Evolutionary conservation across 2,797 vertebrate species (phyloP).

Genomic region (Crypturellus tataupa): DNA sequence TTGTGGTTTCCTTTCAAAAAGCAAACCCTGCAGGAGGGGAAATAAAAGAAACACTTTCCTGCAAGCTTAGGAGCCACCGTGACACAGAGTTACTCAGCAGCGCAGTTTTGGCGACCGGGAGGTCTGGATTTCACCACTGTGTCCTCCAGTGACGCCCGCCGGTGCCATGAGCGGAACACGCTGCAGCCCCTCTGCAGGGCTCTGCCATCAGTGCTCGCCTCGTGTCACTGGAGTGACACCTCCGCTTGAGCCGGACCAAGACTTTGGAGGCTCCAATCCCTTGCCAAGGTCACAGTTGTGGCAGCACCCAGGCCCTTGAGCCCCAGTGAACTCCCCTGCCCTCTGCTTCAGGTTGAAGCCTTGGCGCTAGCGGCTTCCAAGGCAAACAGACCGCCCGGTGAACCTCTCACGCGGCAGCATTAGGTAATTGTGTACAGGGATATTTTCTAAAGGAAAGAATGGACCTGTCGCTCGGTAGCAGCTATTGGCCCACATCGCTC

Average conservation of each 20-base stretch:
- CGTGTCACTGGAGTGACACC: background rate
- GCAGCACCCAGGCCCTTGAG: background rate
- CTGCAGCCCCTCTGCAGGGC: background rate
- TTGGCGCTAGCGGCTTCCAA: fast-evolving
- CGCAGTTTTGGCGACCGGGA: background rate
- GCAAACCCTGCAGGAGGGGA: background rate
- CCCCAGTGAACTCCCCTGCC: background rate
- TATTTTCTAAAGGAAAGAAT: background rate
- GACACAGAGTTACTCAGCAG: background rate
- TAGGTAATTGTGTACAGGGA: fast-evolving
- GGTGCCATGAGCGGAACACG: fast-evolving
- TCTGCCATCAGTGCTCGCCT: background rate
- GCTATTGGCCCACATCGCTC: fast-evolving
- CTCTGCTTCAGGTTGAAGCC: background rate
- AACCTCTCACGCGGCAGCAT: background rate
- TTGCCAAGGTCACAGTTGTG: conserved; percentile 24
- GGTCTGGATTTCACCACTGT: background rate
- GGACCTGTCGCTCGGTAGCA: fast-evolving
- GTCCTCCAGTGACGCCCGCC: background rate
- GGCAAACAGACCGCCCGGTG: background rate
- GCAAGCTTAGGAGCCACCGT: background rate
- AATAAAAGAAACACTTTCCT: background rate
- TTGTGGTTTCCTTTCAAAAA: background rate
- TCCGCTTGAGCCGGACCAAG: background rate
- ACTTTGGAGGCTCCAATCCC: conserved; percentile 6